These are phyloP conservation scores for Dendrolimus pini DNA, from an alignment of 2,888 invertebrate species.

Conservation along the genomic window DNA sequence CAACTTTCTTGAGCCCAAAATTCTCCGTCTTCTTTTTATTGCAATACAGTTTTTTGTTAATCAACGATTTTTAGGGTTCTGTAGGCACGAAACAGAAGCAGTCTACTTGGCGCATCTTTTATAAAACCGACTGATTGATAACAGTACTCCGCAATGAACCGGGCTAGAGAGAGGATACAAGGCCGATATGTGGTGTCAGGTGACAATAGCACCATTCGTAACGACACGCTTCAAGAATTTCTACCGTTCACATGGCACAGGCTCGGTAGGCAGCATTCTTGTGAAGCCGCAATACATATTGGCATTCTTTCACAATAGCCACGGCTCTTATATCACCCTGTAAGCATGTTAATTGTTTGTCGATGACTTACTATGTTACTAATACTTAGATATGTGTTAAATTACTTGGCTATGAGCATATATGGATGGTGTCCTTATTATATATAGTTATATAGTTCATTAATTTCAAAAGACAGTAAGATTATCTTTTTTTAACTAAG, in stretches of 20 bases:
- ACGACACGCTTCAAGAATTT: constrained; percentile 41
- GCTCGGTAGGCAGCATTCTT: not conserved
- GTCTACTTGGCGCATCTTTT: too few species aligned
- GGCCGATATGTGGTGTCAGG: constrained; percentile 36
- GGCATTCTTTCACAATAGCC: constrained; percentile 3
- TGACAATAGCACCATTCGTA: constrained; percentile 27
- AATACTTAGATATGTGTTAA: not conserved
- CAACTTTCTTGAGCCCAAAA: too few species aligned
- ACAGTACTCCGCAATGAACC: too few species aligned
- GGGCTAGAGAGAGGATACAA: constrained; percentile 41
- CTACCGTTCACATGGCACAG: constrained; percentile 26
- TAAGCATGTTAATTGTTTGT: constrained; percentile 4
- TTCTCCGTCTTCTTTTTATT: too few species aligned
- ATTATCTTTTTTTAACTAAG: too few species aligned
- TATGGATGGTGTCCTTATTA: too few species aligned
- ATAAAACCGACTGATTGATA: too few species aligned
- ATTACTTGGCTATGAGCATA: not conserved
- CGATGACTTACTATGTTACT: not conserved
- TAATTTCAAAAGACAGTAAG: too few species aligned
- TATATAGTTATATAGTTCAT: too few species aligned
- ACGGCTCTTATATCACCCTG: constrained; percentile 5
- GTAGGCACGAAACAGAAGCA: too few species aligned
- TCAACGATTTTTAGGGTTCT: too few species aligned
- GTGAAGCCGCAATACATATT: constrained; percentile 1
- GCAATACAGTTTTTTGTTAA: too few species aligned